Evolutionary conservation across 2,888 invertebrate genomes (phyloP).

Genomic region (Graphium colonna): DNA sequence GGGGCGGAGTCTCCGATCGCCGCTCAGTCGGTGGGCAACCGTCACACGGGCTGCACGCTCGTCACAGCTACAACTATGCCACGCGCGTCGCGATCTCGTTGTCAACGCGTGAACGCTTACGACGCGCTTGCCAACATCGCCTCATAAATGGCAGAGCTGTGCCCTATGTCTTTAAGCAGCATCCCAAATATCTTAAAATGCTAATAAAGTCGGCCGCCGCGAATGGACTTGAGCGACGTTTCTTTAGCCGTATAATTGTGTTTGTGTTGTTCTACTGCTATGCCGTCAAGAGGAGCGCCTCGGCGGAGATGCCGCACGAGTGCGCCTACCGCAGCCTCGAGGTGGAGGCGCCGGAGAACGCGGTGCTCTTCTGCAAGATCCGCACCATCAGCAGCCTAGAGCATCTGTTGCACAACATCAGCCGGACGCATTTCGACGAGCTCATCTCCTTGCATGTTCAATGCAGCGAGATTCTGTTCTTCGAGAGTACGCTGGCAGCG

Average conservation of each 20-base stretch:
- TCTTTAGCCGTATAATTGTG: slow-evolving; percentile 73
- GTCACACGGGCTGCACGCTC: slow-evolving; percentile 59
- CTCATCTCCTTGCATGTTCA: slow-evolving; percentile 84
- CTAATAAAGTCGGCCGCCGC: slow-evolving; percentile 68
- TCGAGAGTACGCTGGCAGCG: slow-evolving; percentile 84
- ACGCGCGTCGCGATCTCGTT: slow-evolving; percentile 71
- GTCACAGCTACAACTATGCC: slow-evolving; percentile 51
- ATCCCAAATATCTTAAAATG: slow-evolving; percentile 69
- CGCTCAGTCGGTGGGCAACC: slow-evolving; percentile 76
- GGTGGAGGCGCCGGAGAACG: slow-evolving; percentile 76
- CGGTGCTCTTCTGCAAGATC: slow-evolving; percentile 84
- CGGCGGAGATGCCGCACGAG: slow-evolving; percentile 82
- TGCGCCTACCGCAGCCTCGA: slow-evolving; percentile 85
- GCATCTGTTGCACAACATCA: slow-evolving; percentile 84
- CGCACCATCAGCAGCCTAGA: slow-evolving; percentile 86
- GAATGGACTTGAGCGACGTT: slow-evolving; percentile 70
- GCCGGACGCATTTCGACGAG: slow-evolving; percentile 83
- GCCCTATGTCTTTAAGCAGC: slow-evolving; percentile 56
- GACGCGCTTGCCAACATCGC: slow-evolving; percentile 65
- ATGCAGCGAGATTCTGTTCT: slow-evolving; percentile 87
- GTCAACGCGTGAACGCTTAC: slow-evolving; percentile 70
- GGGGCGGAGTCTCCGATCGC: slow-evolving; percentile 65
- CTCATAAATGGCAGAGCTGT: slow-evolving; percentile 70
- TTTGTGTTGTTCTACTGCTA: slow-evolving; percentile 74
- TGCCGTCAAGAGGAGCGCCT: slow-evolving; percentile 60